A percentile compares a stretch with the other conserved stretches of the same genome.
Evolutionary conservation across 64 coral and sea anemone species (phyloP).

Genomic region (Anthopleura sola): DNA sequence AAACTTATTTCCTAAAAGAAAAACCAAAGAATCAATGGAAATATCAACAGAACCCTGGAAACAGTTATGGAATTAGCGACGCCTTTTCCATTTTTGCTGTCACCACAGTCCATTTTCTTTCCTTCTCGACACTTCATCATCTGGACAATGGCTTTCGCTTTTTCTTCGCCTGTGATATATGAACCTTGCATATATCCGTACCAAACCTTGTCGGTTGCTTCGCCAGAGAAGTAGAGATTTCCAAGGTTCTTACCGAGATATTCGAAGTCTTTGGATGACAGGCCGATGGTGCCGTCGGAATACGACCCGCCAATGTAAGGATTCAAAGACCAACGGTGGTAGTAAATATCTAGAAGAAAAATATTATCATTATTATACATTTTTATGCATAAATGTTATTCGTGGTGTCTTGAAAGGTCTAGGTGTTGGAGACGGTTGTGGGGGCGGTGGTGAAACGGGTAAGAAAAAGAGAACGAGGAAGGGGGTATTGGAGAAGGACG

Average conservation of each 20-base stretch:
- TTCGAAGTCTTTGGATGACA: conserved; percentile 1
- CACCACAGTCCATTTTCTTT: neutral
- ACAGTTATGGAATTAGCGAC: too few species aligned
- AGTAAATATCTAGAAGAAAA: conserved; percentile 29
- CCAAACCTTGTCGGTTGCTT: conserved; percentile 35
- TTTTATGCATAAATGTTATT: too few species aligned
- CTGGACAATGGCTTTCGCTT: conserved; percentile 21
- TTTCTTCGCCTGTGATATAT: conserved; percentile 19
- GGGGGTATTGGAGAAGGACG: too few species aligned
- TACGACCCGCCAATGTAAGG: conserved; percentile 18
- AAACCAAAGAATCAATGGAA: too few species aligned
- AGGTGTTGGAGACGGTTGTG: too few species aligned
- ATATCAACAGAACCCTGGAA: too few species aligned
- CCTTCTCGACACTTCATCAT: neutral
- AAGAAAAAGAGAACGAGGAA: too few species aligned
- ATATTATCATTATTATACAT: too few species aligned
- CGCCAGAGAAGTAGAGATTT: conserved; percentile 30
- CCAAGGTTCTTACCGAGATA: conserved; percentile 21
- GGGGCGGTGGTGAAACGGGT: too few species aligned
- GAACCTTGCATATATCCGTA: conserved; percentile 43
- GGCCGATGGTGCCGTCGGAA: conserved; percentile 14
- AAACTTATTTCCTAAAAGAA: too few species aligned
- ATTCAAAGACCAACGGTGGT: conserved; percentile 40
- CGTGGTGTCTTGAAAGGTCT: too few species aligned
- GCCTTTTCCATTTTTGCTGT: too few species aligned